Conservation (phyloP, 2,113 vertebrate species). For the Lonchura striata region DNA sequence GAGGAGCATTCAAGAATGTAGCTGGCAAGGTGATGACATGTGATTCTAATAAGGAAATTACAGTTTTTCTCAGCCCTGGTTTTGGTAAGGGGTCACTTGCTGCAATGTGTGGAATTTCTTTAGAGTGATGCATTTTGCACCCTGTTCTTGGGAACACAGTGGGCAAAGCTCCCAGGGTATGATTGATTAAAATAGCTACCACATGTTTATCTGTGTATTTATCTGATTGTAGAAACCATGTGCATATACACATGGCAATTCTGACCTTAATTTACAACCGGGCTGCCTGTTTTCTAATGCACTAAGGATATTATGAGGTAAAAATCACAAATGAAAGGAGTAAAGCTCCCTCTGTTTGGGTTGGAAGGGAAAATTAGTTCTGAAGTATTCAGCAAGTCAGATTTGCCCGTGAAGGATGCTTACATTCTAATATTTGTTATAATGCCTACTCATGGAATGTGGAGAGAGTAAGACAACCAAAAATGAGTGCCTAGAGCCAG, state of each 20-base stretch:
- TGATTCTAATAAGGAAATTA: constrained; percentile 24
- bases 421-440: background rate
- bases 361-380: background rate
- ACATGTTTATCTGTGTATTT: constrained; percentile 36
- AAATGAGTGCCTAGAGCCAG: background rate
- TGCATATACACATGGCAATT: background rate
- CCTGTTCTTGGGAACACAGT: background rate
- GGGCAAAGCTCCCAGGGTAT: background rate
- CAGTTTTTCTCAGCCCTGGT: background rate
- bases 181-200: constrained; percentile 45
- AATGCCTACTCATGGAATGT: background rate
- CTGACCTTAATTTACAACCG: constrained; percentile 5
- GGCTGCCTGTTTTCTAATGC: background rate
- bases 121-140: background rate
- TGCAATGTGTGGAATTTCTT: constrained; percentile 16
- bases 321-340: constrained; percentile 1
- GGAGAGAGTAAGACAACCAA: background rate
- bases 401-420: background rate
- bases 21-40: constrained; percentile 36
- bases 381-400: background rate
- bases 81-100: constrained; percentile 8
- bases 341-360: background rate
- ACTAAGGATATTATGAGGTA: background rate
- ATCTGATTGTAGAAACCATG: background rate
- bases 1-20: background rate